Evolutionary conservation across 2,113 vertebrate genomes (phyloP).

Genomic region (Daboia siamensis): DNA sequence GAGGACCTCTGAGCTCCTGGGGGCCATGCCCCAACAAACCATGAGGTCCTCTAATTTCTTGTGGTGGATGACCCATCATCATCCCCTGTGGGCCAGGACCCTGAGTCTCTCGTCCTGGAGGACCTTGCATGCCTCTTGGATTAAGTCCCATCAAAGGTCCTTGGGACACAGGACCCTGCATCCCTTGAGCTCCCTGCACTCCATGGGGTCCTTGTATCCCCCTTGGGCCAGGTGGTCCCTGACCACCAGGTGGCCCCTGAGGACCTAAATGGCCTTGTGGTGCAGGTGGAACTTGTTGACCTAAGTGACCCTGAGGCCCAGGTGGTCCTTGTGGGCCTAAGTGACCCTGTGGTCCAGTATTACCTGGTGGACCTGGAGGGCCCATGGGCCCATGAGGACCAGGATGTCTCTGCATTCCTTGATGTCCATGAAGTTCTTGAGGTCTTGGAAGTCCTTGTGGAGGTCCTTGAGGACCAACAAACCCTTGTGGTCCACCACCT

Average conservation of each 20-base stretch:
- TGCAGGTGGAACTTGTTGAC: conserved; percentile 74
- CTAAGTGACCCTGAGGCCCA: conserved; percentile 73
- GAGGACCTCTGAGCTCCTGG: conserved; percentile 78
- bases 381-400: conserved; percentile 88
- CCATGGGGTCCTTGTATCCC: conserved; percentile 82
- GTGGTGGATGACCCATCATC: conserved; percentile 77
- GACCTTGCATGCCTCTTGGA: conserved; percentile 83
- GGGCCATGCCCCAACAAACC: conserved; percentile 84
- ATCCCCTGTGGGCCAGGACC: conserved; percentile 85
- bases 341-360: conserved; percentile 74
- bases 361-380: conserved; percentile 76
- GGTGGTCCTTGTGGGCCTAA: conserved; percentile 75
- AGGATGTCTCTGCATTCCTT: conserved; percentile 88
- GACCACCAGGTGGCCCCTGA: conserved; percentile 72
- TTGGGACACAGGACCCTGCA: conserved; percentile 83
- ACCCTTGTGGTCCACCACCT: conserved; percentile 82
- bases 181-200: conserved; percentile 80
- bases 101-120: conserved; percentile 77
- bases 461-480: conserved; percentile 85
- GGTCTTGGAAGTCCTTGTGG: conserved; percentile 77
- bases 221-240: conserved; percentile 77
- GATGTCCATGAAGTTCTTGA: conserved; percentile 88
- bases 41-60: conserved; percentile 80
- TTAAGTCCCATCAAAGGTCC: conserved; percentile 80
- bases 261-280: conserved; percentile 76